Conservation (phyloP, 1,140 invertebrate species). For the Sycobia sp. region DNA sequence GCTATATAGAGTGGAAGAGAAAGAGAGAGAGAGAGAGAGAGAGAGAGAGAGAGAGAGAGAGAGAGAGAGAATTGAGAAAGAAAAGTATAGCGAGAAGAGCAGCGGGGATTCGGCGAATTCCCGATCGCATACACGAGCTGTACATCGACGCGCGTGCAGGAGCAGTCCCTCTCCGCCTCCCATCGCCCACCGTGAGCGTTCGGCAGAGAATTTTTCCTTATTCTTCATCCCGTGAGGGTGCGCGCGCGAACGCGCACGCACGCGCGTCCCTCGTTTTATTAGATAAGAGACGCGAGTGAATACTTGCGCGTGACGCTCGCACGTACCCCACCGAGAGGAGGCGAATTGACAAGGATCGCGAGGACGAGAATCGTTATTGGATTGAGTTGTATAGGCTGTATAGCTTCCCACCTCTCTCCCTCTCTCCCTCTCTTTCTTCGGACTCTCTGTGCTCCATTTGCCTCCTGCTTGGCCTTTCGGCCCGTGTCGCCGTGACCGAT, state of each 20-base stretch:
- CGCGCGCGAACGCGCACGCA: not conserved
- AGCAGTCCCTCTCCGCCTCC: no score
- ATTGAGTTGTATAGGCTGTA: conserved; percentile 33
- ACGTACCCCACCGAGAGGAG: no score
- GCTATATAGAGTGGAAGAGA: no score
- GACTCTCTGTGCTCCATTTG: not conserved
- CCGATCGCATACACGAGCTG: no score
- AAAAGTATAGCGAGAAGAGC: not conserved
- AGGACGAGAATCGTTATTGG: conserved; percentile 28
- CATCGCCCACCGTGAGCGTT: not conserved
- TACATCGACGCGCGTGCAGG: no score
- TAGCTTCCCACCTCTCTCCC: not conserved
- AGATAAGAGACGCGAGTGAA: conserved; percentile 29
- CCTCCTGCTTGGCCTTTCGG: not conserved
- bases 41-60: not conserved
- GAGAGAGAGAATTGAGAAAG: not conserved
- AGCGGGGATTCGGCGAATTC: no score
- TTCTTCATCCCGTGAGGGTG: no score
- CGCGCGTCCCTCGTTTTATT: conserved; percentile 22
- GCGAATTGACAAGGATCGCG: conserved; percentile 9
- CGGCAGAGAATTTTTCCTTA: not conserved
- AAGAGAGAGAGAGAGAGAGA: not conserved
- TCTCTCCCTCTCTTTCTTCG: not conserved
- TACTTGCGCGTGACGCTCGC: no score
- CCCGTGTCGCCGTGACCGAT: no score